These are phyloP conservation scores for Bagarius yarrelli DNA, from an alignment of 2,113 vertebrate species.

Conservation along the genomic window DNA sequence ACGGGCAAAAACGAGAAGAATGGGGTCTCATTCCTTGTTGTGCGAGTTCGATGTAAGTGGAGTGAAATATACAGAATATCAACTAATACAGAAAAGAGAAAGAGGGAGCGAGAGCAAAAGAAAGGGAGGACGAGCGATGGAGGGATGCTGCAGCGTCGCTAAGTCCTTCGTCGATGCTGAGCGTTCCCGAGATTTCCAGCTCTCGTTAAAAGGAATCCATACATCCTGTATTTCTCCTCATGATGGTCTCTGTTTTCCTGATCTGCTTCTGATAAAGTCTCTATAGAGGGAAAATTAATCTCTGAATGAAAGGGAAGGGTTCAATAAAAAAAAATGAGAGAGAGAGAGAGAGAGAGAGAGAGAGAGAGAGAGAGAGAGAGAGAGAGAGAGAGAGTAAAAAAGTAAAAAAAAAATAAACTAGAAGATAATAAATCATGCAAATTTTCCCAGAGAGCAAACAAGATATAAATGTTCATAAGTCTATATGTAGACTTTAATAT, in stretches of 20 bases:
- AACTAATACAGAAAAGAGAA: conserved; percentile 39
- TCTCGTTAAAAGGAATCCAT: conserved; percentile 61
- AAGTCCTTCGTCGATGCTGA: conserved; percentile 56
- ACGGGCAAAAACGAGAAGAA: conserved; percentile 15
- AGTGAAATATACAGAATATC: conserved; percentile 24
- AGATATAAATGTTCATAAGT: conserved; percentile 65
- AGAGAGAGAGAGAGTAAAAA: conserved; percentile 40
- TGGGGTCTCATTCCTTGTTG: conserved; percentile 16
- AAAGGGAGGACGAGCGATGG: conserved; percentile 39
- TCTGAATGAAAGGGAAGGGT: conserved; percentile 58
- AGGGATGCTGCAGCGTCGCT: conserved; percentile 46
- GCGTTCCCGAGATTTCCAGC: background rate
- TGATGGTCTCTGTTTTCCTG: conserved; percentile 69
- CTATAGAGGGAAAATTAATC: conserved; percentile 52
- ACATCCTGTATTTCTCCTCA: conserved; percentile 65
- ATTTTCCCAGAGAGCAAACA: conserved; percentile 67
- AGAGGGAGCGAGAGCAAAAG: conserved; percentile 29
- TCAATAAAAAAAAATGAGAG: conserved; percentile 47
- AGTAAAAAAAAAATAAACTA: conserved; percentile 64
- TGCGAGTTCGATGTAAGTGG: conserved; percentile 10
- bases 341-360: conserved; percentile 35
- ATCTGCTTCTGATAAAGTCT: conserved; percentile 65
- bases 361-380: conserved; percentile 41
- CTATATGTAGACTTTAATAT: conserved; percentile 48
- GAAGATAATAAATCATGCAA: conserved; percentile 68